Conservation (phyloP, 1,140 invertebrate genomes). For the Polypedilum vanderplanki region DNA sequence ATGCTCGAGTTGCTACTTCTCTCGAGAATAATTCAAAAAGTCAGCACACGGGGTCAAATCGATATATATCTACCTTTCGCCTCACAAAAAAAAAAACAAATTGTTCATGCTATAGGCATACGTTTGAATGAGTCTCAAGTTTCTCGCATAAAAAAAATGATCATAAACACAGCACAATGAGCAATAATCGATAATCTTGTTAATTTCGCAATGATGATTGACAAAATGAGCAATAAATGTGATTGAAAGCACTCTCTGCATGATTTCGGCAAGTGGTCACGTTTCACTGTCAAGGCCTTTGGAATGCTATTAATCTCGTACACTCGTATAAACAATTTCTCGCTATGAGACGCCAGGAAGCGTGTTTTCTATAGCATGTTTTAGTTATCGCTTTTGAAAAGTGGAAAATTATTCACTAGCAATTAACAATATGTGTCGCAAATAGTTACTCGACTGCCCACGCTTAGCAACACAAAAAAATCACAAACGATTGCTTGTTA, state of each 20-base stretch:
- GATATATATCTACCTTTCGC: background rate
- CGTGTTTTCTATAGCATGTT: background rate
- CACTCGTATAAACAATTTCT: background rate
- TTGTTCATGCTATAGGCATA: too few relatives aligned
- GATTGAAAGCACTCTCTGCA: too few relatives aligned
- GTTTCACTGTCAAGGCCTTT: background rate
- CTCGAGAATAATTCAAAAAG: constrained; percentile 4
- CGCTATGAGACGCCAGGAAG: constrained; percentile 18
- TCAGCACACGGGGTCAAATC: background rate
- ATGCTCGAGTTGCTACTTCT: background rate
- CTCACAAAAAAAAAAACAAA: too few relatives aligned
- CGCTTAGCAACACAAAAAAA: background rate
- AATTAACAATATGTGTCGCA: constrained; percentile 14
- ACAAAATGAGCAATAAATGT: too few relatives aligned
- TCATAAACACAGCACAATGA: too few relatives aligned
- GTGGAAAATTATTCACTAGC: constrained; percentile 23
- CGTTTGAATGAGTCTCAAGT: too few relatives aligned
- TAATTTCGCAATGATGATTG: too few relatives aligned
- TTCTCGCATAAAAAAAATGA: too few relatives aligned
- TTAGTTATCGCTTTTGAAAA: background rate
- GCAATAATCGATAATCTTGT: too few relatives aligned
- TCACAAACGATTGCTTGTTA: constrained; percentile 3
- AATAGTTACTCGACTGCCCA: background rate
- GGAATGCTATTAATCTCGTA: background rate
- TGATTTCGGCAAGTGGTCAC: background rate